Conservation (phyloP, 2,797 vertebrate genomes). For the Poecilia velifera region DNA sequence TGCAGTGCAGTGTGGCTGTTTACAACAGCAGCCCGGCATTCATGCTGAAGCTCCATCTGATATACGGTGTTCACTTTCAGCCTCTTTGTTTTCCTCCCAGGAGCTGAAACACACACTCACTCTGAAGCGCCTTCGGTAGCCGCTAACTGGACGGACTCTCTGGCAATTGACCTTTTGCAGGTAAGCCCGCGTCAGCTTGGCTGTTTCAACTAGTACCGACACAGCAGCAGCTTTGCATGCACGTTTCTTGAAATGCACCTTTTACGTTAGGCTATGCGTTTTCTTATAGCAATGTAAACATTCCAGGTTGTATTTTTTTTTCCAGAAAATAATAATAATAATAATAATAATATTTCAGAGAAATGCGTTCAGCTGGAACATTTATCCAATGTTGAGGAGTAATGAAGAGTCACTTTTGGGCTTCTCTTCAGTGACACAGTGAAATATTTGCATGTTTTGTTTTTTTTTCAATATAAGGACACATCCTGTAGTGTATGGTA, state of each 20-base stretch:
- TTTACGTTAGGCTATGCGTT: not conserved
- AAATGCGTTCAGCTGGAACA: not conserved
- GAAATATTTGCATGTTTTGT: constrained; percentile 5
- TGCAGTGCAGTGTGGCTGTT: constrained; percentile 66
- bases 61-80: constrained; percentile 42
- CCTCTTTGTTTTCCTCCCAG: constrained; percentile 56
- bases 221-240: not conserved
- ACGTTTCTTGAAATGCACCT: not conserved
- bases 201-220: not conserved
- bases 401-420: constrained; percentile 27
- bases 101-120: constrained; percentile 79
- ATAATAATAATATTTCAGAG: constrained; percentile 7
- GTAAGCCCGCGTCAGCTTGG: constrained; percentile 59
- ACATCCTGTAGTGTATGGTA: not conserved
- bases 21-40: constrained; percentile 39
- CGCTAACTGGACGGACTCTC: constrained; percentile 87
- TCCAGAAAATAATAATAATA: not conserved
- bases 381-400: constrained; percentile 20
- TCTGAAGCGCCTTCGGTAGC: constrained; percentile 84
- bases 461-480: not conserved
- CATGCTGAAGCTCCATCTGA: constrained; percentile 39
- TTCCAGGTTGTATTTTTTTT: not conserved
- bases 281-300: not conserved
- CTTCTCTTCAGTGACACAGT: not conserved
- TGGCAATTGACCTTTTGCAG: constrained; percentile 89